A percentile compares a stretch with the other conserved stretches of the same genome.
Conservation (phyloP, 37 sponge, comb jelly and placozoan species). For the Chondrilla cf. caribensis region DNA sequence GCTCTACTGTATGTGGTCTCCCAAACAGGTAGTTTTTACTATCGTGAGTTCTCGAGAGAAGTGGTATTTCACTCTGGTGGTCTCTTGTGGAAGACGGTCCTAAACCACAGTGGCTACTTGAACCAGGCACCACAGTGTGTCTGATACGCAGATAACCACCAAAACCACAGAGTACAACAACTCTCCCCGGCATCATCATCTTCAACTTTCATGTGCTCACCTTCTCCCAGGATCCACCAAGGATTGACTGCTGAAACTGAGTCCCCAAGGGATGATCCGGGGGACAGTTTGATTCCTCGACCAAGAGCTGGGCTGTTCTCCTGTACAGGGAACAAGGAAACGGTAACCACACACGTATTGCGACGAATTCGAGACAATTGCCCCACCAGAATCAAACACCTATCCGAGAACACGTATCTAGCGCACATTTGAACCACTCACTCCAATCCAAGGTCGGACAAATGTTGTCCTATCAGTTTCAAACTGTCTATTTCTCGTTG, state of each 20-base stretch:
- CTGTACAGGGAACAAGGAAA: slow-evolving; percentile 35
- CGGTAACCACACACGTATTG: background rate
- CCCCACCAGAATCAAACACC: background rate
- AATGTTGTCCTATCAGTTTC: slow-evolving; percentile 93
- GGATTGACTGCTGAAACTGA: slow-evolving; percentile 71
- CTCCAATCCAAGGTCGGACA: slow-evolving; percentile 83
- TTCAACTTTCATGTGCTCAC: slow-evolving; percentile 39
- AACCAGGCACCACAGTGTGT: background rate
- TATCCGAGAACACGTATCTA: background rate
- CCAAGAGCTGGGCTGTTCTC: slow-evolving; percentile 63
- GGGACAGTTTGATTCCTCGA: slow-evolving; percentile 84
- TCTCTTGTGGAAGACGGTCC: too few relatives aligned
- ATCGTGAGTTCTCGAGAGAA: too few relatives aligned
- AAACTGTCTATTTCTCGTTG: slow-evolving; percentile 64
- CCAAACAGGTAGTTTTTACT: too few relatives aligned
- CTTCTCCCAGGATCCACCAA: slow-evolving; percentile 85
- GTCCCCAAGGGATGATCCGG: slow-evolving; percentile 92
- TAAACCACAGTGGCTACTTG: too few relatives aligned
- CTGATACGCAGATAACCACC: background rate
- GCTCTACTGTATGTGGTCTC: too few relatives aligned
- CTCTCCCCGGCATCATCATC: too few relatives aligned
- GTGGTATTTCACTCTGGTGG: too few relatives aligned
- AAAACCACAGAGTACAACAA: too few relatives aligned
- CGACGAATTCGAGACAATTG: background rate
- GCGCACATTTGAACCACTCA: slow-evolving; percentile 43